Base-by-base conservation (phyloP, 1,140 invertebrate genomes). In the Harlomillsia oculata region DNA sequence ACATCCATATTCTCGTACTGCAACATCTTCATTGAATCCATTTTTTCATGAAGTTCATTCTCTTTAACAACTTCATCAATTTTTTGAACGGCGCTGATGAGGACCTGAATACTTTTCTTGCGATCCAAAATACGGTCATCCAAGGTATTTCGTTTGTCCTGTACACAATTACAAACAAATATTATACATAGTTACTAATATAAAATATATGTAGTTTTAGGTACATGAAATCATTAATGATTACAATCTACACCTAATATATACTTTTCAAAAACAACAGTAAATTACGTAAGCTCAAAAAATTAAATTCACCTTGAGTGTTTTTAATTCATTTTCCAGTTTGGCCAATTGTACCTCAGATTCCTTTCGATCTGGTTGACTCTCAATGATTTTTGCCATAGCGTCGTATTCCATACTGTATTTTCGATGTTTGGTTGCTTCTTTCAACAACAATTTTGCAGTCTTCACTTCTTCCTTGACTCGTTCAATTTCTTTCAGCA, bases 361-460 rank as follows among this genome's bases (percentile, higher is more conserved):
- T 60, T 87, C 82, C 68, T 84, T 82, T 67, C 91, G 78, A 68
- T 93, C 88, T 0, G 92, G 91, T 67, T 95, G 87, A 66, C 87
- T 80, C 62, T 84, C 83, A 60, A 96, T 95, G 3, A 92, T 80
- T 72, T 88, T 87, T 1, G 91, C 90, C 23, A 96, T 65, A 5
- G 90, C 81, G 77, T 96, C 90, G 74, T 95, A 96, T 67, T 95
- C 90, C 74, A 88, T 83, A 65, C 87, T 79, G 70, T 96, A 92
- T 69, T 89, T 89, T 2, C 90, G 20, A 16, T 87, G 79, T 65
- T 81, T 81, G 70, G 89, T 90, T 1, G 87, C 87, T 64, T 86
- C 77, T 49, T 82, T 76, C 16, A 93, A 72, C 57, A 89, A 82
- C 5, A 72, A 67, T 72, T 89, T 89, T 20, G 82, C 85, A 18